Conservation (phyloP, 2,113 vertebrate genomes). For the Hemibagrus wyckioides region DNA sequence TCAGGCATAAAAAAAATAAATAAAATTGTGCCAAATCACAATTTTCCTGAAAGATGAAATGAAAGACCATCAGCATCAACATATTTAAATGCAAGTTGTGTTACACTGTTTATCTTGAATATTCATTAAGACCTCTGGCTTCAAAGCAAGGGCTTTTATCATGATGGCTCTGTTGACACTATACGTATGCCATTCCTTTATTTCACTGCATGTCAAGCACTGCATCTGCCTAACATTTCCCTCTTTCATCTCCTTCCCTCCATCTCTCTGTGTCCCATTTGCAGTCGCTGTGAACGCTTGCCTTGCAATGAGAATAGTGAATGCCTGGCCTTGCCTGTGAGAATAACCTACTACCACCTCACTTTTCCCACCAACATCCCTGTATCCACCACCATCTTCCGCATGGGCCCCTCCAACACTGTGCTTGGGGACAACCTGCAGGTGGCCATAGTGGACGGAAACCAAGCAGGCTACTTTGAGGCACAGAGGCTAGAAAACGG, state of each 20-base stretch:
- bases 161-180: neutral
- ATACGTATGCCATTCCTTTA: conserved; percentile 18
- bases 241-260: conserved; percentile 45
- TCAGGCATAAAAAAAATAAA: no score
- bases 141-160: neutral
- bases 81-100: neutral
- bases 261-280: conserved; percentile 73
- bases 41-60: no score
- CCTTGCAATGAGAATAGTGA: conserved; percentile 93
- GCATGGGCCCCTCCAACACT: conserved; percentile 90
- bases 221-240: conserved; percentile 64
- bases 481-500: conserved; percentile 78
- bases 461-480: conserved; percentile 88
- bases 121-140: neutral
- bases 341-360: conserved; percentile 98
- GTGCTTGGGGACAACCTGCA: conserved; percentile 86
- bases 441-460: conserved; percentile 86
- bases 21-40: no score
- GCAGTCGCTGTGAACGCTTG: conserved; percentile 99
- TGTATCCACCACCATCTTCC: conserved; percentile 91
- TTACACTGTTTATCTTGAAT: neutral
- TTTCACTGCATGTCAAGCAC: conserved; percentile 72
- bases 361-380: conserved; percentile 96
- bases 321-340: conserved; percentile 92
- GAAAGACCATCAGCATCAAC: no score